phyloP scores from a whole-genome alignment of 2,888 invertebrate genomes.

The Eupithecia abbreviata region DNA sequence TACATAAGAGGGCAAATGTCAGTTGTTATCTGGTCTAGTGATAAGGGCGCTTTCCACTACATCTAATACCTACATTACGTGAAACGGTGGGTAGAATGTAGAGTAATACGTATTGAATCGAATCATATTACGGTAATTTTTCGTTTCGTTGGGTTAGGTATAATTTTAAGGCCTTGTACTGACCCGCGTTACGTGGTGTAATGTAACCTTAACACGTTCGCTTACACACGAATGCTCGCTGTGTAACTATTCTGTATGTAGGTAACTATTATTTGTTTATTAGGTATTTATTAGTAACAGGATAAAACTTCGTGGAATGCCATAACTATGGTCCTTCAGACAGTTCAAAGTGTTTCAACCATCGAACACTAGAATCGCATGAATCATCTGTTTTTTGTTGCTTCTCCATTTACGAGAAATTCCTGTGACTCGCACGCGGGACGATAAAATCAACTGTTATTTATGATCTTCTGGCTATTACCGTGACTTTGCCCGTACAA shows the following conservation, averaged over 20 bases:
- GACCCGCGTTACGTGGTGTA: too few species aligned
- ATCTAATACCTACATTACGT: conserved; percentile 3
- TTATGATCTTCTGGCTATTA: conserved; percentile 21
- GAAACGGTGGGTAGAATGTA: background rate
- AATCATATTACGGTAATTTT: background rate
- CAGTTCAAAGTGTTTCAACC: background rate
- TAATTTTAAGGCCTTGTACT: too few species aligned
- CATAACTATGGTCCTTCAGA: background rate
- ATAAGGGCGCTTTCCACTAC: conserved; percentile 44
- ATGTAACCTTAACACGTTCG: too few species aligned
- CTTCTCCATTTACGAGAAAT: conserved; percentile 37
- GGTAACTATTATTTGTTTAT: background rate
- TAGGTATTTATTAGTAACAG: conserved; percentile 2
- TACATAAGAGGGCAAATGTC: conserved; percentile 47
- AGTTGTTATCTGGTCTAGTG: conserved; percentile 47
- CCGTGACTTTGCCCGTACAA: background rate
- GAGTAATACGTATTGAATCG: background rate
- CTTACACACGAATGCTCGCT: too few species aligned
- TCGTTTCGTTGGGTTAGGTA: background rate
- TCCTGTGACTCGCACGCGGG: conserved; percentile 30
- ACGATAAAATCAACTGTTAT: conserved; percentile 34
- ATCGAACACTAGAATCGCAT: conserved; percentile 25
- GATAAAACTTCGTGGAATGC: conserved; percentile 18
- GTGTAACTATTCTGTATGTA: too few species aligned
- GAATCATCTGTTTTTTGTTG: conserved; percentile 46